These are phyloP conservation scores for Globodera ellingtonae DNA, from an alignment of 1,140 invertebrate genomes.

Conservation along the genomic window DNA sequence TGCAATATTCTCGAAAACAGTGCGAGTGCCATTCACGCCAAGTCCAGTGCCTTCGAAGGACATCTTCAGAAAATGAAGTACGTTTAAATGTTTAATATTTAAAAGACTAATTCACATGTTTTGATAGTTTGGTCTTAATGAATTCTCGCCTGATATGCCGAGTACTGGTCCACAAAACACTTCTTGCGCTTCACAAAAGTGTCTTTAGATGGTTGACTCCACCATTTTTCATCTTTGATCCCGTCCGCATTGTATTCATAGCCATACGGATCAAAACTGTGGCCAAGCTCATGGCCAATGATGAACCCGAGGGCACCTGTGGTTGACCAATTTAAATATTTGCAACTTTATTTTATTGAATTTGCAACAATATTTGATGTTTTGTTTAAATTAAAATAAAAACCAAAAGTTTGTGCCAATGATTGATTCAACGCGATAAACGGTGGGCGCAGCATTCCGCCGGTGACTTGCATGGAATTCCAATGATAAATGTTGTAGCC, in stretches of 20 bases:
- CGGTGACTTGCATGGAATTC: constrained; percentile 1
- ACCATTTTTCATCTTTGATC: constrained; percentile 5
- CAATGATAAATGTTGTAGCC: constrained; percentile 15
- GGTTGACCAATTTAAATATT: background rate
- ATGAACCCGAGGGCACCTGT: background rate
- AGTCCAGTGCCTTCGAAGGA: constrained; percentile 6
- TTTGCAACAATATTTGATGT: too few relatives aligned
- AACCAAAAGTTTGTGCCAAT: constrained; percentile 1
- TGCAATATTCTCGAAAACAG: constrained; percentile 21
- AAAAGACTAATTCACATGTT: too few relatives aligned
- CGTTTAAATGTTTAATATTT: too few relatives aligned
- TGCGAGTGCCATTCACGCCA: constrained; percentile 17
- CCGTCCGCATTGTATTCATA: constrained; percentile 11
- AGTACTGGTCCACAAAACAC: constrained; percentile 23
- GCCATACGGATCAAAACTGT: constrained; percentile 7
- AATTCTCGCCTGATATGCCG: background rate
- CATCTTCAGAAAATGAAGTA: constrained; percentile 4
- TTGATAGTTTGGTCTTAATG: background rate
- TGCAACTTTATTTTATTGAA: too few relatives aligned
- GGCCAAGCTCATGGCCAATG: constrained; percentile 6
- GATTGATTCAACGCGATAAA: background rate
- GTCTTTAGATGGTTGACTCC: background rate
- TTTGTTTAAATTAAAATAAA: too few relatives aligned
- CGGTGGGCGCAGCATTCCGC: constrained; percentile 6
- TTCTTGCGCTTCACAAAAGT: background rate